Evolutionary conservation across 2,888 invertebrate genomes (phyloP), one percentile per base, ranked within the genome.

Genomic region (Autographa pulchrina): DNA sequence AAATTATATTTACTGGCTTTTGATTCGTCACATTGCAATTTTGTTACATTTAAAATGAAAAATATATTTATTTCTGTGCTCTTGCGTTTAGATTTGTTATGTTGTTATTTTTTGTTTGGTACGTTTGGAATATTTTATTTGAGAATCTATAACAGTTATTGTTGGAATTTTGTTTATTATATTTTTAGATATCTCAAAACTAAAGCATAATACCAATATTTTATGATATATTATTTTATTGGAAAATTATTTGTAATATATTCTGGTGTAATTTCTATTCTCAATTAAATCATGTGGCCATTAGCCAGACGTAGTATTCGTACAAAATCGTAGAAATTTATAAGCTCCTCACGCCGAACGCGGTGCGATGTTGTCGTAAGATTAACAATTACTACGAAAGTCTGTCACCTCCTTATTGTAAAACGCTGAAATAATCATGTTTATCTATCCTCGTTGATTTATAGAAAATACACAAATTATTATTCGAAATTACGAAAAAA

Each of bases 71-170:
- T 62, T 69, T 70, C 66, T 66, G 25, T 41, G 41, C 31, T 35
- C 16, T 69, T 58, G 62, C 41, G 70, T 62, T 78, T 69, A 31
- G 35, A 59, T 74, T 70, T 67, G 74, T 80, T 69, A 62, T 63
- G 41, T 73, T 83, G 68, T 81, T 75, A 66, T 66, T 70, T 66
- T 72, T 66, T 61, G 43, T 76, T 73, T n/a, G 14, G 32, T 70
- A 75, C 60, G 9, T 66, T 59, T 63, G 48, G 66, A 38, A 74
- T 56, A 70, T 65, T 68, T 48, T 72, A 72, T 76, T 71, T 65
- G 32, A 62, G 18, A 72, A 62, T 31, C 1, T 35, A 52, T 64
- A 56, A 18, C 64, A 62, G 25, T 52, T 70, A 56, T 52, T 65
- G 61, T 70, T 32, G 5, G 63, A 52, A 48, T 59, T 70, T 16